Conservation (phyloP, 1,140 invertebrate species). For the Zophobas morio region DNA sequence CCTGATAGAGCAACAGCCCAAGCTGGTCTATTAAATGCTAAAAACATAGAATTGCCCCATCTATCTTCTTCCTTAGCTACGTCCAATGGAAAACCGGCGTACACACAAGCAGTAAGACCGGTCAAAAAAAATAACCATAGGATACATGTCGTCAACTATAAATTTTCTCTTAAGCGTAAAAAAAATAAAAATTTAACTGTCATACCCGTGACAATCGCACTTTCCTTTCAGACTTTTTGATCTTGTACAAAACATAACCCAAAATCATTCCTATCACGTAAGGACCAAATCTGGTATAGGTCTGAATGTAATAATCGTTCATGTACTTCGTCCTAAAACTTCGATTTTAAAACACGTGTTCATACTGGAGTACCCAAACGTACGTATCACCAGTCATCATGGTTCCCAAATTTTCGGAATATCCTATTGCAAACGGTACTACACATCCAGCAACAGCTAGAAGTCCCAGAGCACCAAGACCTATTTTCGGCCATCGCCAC, state of each 20-base stretch:
- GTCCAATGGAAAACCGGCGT: slow-evolving; percentile 1
- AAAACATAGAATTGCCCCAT: slow-evolving; percentile 72
- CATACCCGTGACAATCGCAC: slow-evolving; percentile 3
- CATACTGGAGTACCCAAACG: neutral
- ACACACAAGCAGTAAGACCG: slow-evolving; percentile 35
- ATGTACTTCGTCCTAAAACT: slow-evolving; percentile 6
- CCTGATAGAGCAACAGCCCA: slow-evolving; percentile 76
- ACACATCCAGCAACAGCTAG: slow-evolving; percentile 8
- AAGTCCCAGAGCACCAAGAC: neutral
- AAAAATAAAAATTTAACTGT: neutral
- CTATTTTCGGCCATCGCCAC: slow-evolving; percentile 5
- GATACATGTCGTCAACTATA: neutral
- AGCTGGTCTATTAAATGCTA: slow-evolving; percentile 71
- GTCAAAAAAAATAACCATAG: slow-evolving; percentile 43
- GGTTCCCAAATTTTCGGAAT: neutral
- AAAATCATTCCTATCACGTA: slow-evolving; percentile 73
- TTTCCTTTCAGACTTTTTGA: slow-evolving; percentile 20
- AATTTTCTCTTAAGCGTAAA: neutral
- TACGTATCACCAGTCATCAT: neutral
- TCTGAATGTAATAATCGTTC: slow-evolving; percentile 58
- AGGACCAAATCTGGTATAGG: slow-evolving; percentile 69
- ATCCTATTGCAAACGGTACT: slow-evolving; percentile 15
- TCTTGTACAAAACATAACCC: slow-evolving; percentile 66
- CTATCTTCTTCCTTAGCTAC: slow-evolving; percentile 22
- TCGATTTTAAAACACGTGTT: neutral